These are phyloP conservation scores for Hedya salicella DNA, from an alignment of 2,888 invertebrate genomes.

Conservation along the genomic window DNA sequence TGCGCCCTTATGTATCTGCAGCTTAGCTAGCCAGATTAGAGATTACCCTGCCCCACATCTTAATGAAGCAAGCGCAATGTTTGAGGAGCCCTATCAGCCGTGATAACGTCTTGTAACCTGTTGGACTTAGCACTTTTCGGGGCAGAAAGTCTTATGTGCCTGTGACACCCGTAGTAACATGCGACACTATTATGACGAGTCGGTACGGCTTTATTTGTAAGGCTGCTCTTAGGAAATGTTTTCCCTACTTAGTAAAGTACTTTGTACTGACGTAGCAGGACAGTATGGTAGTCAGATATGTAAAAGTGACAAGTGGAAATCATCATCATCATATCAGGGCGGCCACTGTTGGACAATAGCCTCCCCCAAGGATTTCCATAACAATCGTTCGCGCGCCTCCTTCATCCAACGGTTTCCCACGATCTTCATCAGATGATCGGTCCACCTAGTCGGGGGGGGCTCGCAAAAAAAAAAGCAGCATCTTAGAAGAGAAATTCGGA, in stretches of 20 bases:
- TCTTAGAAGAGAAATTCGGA: too few species aligned
- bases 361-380: too few species aligned
- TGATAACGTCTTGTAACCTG: conserved; percentile 36
- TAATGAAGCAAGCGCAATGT: conserved; percentile 36
- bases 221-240: conserved; percentile 16
- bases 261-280: conserved; percentile 3
- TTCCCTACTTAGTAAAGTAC: conserved; percentile 18
- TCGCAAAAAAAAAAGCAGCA: too few species aligned
- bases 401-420: too few species aligned
- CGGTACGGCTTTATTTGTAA: conserved; percentile 13
- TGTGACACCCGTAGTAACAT: background rate
- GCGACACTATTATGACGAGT: background rate
- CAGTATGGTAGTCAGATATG: too few species aligned
- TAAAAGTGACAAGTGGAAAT: too few species aligned
- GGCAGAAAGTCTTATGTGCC: conserved; percentile 4
- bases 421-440: too few species aligned
- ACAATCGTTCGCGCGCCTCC: too few species aligned
- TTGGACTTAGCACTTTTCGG: background rate
- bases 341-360: too few species aligned
- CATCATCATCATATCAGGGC: too few species aligned
- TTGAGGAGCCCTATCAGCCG: conserved; percentile 24
- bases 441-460: too few species aligned
- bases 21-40: conserved; percentile 13
- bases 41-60: conserved; percentile 35
- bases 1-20: background rate